Conservation (phyloP, 2,888 invertebrate genomes). For the Clivina fossor region DNA sequence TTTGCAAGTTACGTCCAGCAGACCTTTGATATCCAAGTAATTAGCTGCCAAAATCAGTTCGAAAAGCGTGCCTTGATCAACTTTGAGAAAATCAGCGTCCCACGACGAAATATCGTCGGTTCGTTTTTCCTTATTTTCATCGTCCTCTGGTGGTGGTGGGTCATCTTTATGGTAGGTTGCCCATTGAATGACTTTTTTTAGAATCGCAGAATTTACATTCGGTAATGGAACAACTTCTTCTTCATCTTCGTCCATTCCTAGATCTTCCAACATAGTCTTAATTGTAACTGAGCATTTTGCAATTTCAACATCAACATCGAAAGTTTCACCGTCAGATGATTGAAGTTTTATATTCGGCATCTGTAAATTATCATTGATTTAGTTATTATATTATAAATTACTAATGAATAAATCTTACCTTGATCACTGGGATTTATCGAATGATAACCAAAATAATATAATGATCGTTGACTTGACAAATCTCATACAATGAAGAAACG, state of each 20-base stretch:
- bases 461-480: slow-evolving; percentile 11
- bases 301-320: slow-evolving; percentile 95
- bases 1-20: slow-evolving; percentile 97
- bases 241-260: slow-evolving; percentile 88
- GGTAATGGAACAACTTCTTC: slow-evolving; percentile 95
- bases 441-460: slow-evolving; percentile 13
- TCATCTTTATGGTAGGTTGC: slow-evolving; percentile 94
- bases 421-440: slow-evolving; percentile 12
- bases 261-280: slow-evolving; percentile 96
- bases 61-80: slow-evolving; percentile 95
- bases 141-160: slow-evolving; percentile 93
- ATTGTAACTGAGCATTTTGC: slow-evolving; percentile 98
- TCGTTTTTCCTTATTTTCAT: slow-evolving; percentile 96
- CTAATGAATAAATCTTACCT: slow-evolving; percentile 6
- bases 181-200: slow-evolving; percentile 93
- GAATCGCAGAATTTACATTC: slow-evolving; percentile 95
- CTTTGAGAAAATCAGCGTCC: slow-evolving; percentile 99
- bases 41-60: slow-evolving; percentile 96
- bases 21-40: slow-evolving; percentile 92
- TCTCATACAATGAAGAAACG: slow-evolving; percentile 13
- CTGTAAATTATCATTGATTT: slow-evolving; percentile 49
- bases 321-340: slow-evolving; percentile 93
- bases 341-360: slow-evolving; percentile 95
- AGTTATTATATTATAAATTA: background rate
- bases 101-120: slow-evolving; percentile 98